phyloP scores from a whole-genome alignment of 1,140 invertebrate species.

The Lanistes nyassanus region DNA sequence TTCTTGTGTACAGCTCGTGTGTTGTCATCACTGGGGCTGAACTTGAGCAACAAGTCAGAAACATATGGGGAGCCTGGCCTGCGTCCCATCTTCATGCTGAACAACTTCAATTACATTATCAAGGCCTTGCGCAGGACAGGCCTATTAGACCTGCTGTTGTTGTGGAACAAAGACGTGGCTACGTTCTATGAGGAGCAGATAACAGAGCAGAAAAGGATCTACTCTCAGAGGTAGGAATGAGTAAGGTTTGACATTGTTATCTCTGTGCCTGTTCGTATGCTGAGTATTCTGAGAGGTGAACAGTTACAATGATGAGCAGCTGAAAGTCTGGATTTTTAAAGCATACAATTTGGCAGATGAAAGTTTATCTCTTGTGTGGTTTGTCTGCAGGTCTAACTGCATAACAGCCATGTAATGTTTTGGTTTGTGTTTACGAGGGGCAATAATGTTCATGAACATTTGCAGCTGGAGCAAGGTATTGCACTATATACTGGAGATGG shows the following conservation, averaged over 20 bases:
- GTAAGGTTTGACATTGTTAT: not conserved
- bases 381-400: not conserved
- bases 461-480: conserved; percentile 85
- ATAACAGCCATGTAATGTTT: not conserved
- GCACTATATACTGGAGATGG: conserved; percentile 74
- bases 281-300: not conserved
- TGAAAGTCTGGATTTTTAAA: not conserved
- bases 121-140: conserved; percentile 85
- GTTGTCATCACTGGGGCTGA: conserved; percentile 58
- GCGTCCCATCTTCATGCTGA: conserved; percentile 61
- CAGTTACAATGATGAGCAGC: not conserved
- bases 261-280: not conserved
- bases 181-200: conserved; percentile 83
- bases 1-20: conserved; percentile 52
- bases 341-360: not conserved
- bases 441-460: conserved; percentile 21
- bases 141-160: conserved; percentile 81
- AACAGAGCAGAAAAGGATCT: conserved; percentile 79
- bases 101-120: conserved; percentile 91
- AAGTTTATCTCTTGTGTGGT: not conserved
- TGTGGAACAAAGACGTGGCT: conserved; percentile 86
- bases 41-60: conserved; percentile 60
- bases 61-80: conserved; percentile 59
- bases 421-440: conserved; percentile 24
- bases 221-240: conserved; percentile 78